phyloP scores from a whole-genome alignment of 2,113 vertebrate genomes.

The Vanacampus margaritifer region DNA sequence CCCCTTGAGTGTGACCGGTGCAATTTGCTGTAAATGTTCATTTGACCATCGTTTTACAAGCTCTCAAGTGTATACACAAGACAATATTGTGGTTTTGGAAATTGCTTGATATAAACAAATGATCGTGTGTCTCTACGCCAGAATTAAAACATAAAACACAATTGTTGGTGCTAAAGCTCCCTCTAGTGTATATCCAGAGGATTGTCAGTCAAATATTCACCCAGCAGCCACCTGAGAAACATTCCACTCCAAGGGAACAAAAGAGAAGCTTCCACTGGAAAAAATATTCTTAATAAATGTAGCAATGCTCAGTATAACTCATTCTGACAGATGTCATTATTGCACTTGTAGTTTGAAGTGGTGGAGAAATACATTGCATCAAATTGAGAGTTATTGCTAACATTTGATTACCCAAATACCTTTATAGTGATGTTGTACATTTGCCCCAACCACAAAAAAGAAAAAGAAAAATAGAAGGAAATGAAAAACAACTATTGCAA shows the following conservation, averaged over 20 bases:
- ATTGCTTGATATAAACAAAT: background rate
- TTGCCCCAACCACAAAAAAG: no score
- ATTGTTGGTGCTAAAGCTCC: slow-evolving; percentile 18
- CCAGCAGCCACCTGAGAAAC: background rate
- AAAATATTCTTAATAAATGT: no score
- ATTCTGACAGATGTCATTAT: no score
- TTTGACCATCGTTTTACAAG: background rate
- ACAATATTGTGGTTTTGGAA: background rate
- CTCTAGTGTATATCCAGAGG: slow-evolving; percentile 16
- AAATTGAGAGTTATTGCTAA: no score
- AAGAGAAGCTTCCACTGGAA: no score
- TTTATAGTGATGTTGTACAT: no score
- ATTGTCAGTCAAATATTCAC: background rate
- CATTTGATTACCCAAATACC: no score
- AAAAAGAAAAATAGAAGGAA: no score
- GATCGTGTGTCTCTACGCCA: background rate
- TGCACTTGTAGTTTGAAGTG: no score
- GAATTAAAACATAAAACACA: background rate
- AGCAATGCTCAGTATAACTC: no score
- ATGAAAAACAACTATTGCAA: no score
- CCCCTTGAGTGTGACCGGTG: background rate
- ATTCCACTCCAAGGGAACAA: background rate
- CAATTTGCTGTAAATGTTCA: background rate
- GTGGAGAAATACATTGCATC: no score
- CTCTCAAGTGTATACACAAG: background rate